phyloP scores from a whole-genome alignment of 2,888 invertebrate species.

The Congeria kusceri region DNA sequence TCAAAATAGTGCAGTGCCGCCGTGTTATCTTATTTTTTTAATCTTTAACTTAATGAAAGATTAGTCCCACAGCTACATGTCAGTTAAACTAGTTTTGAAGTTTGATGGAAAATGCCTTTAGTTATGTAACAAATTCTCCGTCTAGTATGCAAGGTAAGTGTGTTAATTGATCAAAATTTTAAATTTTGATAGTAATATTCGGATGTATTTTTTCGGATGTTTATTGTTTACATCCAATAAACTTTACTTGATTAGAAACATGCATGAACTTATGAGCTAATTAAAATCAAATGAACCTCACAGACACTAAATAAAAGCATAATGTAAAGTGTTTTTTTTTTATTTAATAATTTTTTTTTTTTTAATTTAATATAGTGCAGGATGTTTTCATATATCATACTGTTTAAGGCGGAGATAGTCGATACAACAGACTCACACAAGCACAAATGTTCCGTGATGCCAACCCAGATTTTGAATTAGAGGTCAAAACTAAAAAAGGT shows the following conservation, averaged over 20 bases:
- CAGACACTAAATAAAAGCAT: no score
- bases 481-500: conserved; percentile 80
- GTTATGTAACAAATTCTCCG: conserved; percentile 41
- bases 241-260: no score
- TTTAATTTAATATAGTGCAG: no score
- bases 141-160: conserved; percentile 56
- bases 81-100: background rate
- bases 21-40: no score
- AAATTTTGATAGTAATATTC: background rate
- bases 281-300: no score
- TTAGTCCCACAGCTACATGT: no score
- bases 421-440: conserved; percentile 70
- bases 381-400: no score
- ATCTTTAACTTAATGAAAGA: no score
- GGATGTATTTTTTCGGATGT: background rate
- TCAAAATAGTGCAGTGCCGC: no score
- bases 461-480: conserved; percentile 77
- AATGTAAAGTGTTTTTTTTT: no score
- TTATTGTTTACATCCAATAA: background rate
- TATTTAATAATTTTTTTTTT: no score
- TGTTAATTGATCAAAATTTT: background rate
- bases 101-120: conserved; percentile 66
- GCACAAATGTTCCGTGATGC: conserved; percentile 71
- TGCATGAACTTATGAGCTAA: no score
- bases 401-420: conserved; percentile 74